A percentile compares a stretch with the other conserved stretches of the same genome.
phyloP scores from a whole-genome alignment of 2,113 vertebrate species.

The Paradoxurus hermaphroditus region DNA sequence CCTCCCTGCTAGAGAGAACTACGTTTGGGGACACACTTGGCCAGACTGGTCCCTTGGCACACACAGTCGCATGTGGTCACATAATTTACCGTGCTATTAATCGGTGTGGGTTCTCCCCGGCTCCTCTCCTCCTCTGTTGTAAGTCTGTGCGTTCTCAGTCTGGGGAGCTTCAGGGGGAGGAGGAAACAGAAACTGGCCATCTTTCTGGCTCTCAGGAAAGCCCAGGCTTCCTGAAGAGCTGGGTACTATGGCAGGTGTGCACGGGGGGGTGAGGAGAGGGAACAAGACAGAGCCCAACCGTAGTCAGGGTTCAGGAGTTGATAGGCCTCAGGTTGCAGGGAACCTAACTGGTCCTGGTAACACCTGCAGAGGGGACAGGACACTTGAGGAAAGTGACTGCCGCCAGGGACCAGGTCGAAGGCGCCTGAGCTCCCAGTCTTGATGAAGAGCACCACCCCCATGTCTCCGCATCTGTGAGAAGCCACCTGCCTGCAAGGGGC shows the following conservation, averaged over 20 bases:
- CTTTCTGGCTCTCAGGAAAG: not conserved
- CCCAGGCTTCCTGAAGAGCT: not conserved
- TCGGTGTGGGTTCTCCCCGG: not conserved
- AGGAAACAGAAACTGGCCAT: not conserved
- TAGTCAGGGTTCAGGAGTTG: not conserved
- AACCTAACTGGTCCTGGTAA: not conserved
- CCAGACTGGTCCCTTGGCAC: too few relatives aligned
- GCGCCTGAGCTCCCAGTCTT: not conserved
- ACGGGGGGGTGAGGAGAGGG: not conserved
- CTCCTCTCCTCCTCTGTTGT: not conserved
- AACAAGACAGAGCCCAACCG: not conserved
- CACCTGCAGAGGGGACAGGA: not conserved
- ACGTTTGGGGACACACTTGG: too few relatives aligned
- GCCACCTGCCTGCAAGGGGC: not conserved
- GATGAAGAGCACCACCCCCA: not conserved
- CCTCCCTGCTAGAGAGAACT: not conserved
- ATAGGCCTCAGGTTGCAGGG: not conserved
- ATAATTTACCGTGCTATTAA: not conserved
- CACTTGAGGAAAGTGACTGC: not conserved
- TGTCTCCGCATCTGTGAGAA: not conserved
- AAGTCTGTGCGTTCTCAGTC: not conserved
- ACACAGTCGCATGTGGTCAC: fast-evolving
- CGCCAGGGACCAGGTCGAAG: not conserved
- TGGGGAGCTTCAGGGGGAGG: not conserved
- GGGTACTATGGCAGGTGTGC: not conserved